Percentiles rank a stretch among this genome's conserved stretches.
phyloP scores from a whole-genome alignment of 2,888 invertebrate genomes.

The Drosophila eohydei region DNA sequence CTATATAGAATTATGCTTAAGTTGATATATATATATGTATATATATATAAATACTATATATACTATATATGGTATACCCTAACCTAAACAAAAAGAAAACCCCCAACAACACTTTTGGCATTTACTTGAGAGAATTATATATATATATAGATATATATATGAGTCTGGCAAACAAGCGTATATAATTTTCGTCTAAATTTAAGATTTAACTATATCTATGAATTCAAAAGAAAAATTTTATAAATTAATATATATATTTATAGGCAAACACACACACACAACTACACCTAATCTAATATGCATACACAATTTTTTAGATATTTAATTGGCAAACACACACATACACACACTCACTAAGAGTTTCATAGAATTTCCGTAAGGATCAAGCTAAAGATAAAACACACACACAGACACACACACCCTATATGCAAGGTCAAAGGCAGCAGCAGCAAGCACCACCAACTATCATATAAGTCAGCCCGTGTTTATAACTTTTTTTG shows the following conservation, averaged over 20 bases:
- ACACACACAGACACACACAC: constrained; percentile 7
- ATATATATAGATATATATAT: constrained; percentile 36
- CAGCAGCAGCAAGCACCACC: constrained; percentile 63
- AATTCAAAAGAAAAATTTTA: constrained; percentile 13
- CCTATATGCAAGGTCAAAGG: constrained; percentile 48
- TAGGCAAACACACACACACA: constrained; percentile 38
- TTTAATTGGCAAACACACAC: constrained; percentile 59
- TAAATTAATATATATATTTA: constrained; percentile 34
- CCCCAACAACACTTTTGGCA: constrained; percentile 66
- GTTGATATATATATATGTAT: constrained; percentile 45
- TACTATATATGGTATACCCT: constrained; percentile 17
- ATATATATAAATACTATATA: constrained; percentile 30
- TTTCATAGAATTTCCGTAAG: constrained; percentile 6
- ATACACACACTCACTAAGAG: constrained; percentile 8
- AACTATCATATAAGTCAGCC: constrained; percentile 75
- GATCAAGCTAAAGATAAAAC: neutral
- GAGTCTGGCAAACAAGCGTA: constrained; percentile 31
- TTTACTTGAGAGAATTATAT: constrained; percentile 78
- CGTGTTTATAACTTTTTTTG: constrained; percentile 58
- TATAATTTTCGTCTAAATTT: constrained; percentile 79
- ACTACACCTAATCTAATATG: constrained; percentile 25
- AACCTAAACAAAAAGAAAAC: constrained; percentile 5
- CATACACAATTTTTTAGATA: constrained; percentile 62
- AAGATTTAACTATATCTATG: constrained; percentile 58
- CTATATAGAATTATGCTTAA: constrained; percentile 65